A percentile compares a stretch with the other conserved stretches of the same genome.
phyloP scores from a whole-genome alignment of 2,113 vertebrate genomes.

The Cygnus buccinator region DNA sequence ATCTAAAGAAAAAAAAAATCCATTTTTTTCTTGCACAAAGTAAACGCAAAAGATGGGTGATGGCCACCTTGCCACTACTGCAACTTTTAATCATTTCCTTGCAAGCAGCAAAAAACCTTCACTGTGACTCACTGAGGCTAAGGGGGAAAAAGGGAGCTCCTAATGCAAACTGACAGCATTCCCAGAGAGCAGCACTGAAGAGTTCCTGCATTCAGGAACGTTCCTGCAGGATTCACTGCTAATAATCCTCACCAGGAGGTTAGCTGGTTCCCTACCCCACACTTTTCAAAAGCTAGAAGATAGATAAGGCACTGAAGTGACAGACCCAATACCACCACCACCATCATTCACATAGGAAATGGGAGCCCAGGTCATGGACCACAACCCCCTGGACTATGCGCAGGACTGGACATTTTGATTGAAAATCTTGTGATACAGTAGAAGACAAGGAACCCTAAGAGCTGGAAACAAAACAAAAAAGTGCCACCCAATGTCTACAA shows the following conservation, averaged over 20 bases:
- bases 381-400: background rate
- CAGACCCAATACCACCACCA: background rate
- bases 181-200: background rate
- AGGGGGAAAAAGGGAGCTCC: background rate
- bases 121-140: background rate
- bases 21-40: background rate
- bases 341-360: fast-evolving
- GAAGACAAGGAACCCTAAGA: background rate
- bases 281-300: background rate
- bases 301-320: background rate
- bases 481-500: background rate
- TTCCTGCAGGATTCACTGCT: background rate
- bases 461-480: background rate
- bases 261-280: background rate
- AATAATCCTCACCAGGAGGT: background rate
- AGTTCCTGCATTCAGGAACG: background rate
- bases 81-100: background rate
- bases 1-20: background rate
- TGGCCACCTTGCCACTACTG: background rate
- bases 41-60: background rate
- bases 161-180: background rate
- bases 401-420: background rate
- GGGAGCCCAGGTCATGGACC: background rate
- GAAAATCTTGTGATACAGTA: background rate
- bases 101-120: background rate